Evolutionary conservation across 2,888 invertebrate genomes (phyloP), one percentile per base, ranked within the genome.

Genomic region (Cantharis flavilabris): DNA sequence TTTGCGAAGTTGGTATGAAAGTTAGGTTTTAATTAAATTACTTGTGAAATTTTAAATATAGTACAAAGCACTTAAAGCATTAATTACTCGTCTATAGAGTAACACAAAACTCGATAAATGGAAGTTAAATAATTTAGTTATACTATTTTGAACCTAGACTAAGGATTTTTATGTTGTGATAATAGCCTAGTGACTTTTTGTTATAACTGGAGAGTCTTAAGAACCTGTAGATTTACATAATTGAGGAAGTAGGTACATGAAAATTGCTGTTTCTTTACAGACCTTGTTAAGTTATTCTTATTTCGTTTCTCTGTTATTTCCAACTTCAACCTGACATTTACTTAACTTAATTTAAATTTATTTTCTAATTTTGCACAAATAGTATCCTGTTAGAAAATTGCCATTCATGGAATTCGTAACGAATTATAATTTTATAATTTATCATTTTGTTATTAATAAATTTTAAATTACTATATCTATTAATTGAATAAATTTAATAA

Each of bases 151-250:
- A 49, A 49, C 49, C 49, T 49, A 49, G 49, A n/a, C 49, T 49
- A 49, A n/a, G 9, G n/a, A 49, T 49, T 49, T 49, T 49, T 49
- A 49, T 49, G 49, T 49, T 49, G n/a, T 49, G n/a, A n/a, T 49
- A 49, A 49, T 49, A 49, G 49, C n/a, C 49, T n/a, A 49, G 18
- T n/a, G 75, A 71, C 73, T 76, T 73, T 76, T 73, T 64, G 73
- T 28, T 75, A 77, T 76, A 80, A 64, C 80, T 77, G 79, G 73
- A 72, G 76, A 80, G 79, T 77, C 76, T 79, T 78, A 77, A 75
- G 82, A 82, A 83, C 82, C 80, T 76, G 79, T 82, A 81, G 83
- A 86, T 86, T 86, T 86, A 83, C 86, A 86, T 86, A 87, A 86
- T 86, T 86, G 86, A 86, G 86, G 85, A 84, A 86, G 85, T 30